These are phyloP conservation scores for Ephydatia muelleri DNA, from an alignment of 37 sponge, comb jelly and placozoan genomes.

Conservation along the genomic window DNA sequence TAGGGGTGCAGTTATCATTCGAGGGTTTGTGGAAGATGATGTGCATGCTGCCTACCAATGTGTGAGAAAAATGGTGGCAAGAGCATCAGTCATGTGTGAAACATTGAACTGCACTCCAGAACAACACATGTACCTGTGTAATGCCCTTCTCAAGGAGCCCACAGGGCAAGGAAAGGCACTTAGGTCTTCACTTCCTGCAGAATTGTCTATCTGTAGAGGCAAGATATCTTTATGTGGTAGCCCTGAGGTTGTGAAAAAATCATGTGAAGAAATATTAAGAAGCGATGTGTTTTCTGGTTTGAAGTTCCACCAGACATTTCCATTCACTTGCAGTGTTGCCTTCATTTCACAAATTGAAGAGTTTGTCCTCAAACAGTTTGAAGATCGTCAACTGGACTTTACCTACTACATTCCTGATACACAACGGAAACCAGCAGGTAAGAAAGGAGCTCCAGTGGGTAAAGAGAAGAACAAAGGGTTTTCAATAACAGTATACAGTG, in stretches of 20 bases:
- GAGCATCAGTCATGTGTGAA: not conserved
- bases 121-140: conserved; percentile 3
- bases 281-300: not conserved
- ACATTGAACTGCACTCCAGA: conserved; percentile 23
- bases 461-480: not conserved
- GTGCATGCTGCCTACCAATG: not conserved
- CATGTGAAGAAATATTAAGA: not conserved
- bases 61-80: not conserved
- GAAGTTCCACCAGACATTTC: not conserved
- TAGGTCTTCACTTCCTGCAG: not conserved
- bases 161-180: not conserved
- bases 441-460: not conserved
- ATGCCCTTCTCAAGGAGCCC: not conserved
- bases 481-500: conserved; percentile 24
- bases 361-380: not conserved
- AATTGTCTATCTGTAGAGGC: not conserved
- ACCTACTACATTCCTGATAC: not conserved
- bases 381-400: not conserved
- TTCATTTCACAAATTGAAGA: conserved; percentile 47
- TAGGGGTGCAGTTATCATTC: not conserved
- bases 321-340: conserved; percentile 2
- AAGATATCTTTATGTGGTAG: conserved; percentile 11
- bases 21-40: conserved; percentile 11
- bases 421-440: not conserved
- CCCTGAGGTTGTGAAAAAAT: conserved; percentile 6